Percentiles rank a stretch among this genome's conserved stretches.
Conservation (phyloP, 2,113 vertebrate species). For the Psittacula cyanocephala region DNA sequence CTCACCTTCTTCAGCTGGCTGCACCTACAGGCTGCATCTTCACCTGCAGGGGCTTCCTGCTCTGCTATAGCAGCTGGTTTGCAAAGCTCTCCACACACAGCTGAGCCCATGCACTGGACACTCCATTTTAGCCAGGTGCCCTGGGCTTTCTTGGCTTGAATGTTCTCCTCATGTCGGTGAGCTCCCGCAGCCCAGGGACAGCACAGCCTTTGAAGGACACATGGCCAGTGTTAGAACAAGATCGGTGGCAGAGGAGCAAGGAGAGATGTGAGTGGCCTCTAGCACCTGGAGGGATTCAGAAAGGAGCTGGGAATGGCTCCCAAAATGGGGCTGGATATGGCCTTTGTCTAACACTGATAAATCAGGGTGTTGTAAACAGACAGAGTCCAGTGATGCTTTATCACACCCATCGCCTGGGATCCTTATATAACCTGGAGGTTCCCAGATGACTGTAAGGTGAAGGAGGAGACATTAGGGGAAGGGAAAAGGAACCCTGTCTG, state of each 20-base stretch:
- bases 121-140: not conserved
- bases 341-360: not conserved
- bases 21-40: not conserved
- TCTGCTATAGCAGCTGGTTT: not conserved
- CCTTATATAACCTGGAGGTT: not conserved
- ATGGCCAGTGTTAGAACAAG: not conserved
- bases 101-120: fast-evolving
- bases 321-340: not conserved
- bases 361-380: fast-evolving
- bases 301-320: not conserved
- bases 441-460: not conserved
- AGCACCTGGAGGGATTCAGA: not conserved
- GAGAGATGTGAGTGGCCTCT: not conserved
- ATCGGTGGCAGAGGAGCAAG: not conserved
- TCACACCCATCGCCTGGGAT: not conserved
- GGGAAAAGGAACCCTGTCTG: not conserved
- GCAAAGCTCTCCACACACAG: not conserved
- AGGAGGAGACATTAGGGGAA: not conserved
- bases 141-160: not conserved
- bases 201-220: not conserved
- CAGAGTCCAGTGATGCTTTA: not conserved
- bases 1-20: not conserved
- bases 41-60: not conserved
- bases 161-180: not conserved
- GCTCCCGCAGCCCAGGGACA: not conserved